phyloP scores from a whole-genome alignment of 2,113 vertebrate species.

The Hippolais icterina region DNA sequence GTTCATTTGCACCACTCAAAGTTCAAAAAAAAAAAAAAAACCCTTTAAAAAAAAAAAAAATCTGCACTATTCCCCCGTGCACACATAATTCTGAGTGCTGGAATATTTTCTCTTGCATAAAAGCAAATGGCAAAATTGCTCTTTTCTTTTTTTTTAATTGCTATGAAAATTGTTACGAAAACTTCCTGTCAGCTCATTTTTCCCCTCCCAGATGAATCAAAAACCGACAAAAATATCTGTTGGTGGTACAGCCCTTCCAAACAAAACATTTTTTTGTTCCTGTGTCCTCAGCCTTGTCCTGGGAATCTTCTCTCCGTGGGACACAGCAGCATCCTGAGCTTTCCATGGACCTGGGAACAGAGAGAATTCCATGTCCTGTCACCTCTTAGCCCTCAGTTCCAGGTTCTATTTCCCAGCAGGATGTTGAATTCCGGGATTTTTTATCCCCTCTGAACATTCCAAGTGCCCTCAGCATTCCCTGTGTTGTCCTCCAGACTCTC shows the following conservation, averaged over 20 bases:
- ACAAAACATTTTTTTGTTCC: accelerated
- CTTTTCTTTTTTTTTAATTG: neutral
- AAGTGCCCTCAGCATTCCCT: too few species aligned
- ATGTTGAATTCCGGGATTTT: neutral
- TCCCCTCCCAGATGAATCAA: neutral
- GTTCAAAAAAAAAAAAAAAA: neutral
- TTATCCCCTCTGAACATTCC: neutral
- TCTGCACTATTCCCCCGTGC: neutral
- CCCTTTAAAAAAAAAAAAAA: neutral
- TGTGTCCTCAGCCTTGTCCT: neutral
- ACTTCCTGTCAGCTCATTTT: neutral
- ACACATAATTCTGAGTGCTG: neutral
- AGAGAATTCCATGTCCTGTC: neutral
- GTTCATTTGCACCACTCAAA: neutral
- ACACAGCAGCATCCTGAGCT: accelerated
- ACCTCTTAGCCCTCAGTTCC: neutral
- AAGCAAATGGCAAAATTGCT: neutral
- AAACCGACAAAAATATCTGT: neutral
- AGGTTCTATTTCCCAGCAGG: neutral
- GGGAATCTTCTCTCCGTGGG: neutral
- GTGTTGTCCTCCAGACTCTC: too few species aligned
- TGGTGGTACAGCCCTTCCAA: neutral
- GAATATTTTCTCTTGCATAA: neutral
- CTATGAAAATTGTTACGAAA: neutral
- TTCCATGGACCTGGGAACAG: neutral